phyloP scores from a whole-genome alignment of 2,888 invertebrate genomes.

The Callyntrura sp. region DNA sequence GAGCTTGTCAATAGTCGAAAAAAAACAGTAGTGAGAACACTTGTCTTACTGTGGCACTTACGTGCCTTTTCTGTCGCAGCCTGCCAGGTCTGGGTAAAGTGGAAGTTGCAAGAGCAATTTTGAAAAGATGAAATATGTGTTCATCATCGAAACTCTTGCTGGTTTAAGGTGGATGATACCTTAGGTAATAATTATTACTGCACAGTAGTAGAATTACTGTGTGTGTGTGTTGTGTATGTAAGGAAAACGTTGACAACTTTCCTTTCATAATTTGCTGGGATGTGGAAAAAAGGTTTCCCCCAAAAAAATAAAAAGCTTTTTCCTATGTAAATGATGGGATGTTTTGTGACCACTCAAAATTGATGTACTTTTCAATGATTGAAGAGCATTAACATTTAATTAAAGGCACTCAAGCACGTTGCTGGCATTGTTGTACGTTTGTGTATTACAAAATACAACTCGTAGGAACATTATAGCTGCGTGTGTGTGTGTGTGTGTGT shows the following conservation, averaged over 20 bases:
- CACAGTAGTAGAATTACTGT: background rate
- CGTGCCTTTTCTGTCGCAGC: background rate
- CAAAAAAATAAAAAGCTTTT: conserved; percentile 39
- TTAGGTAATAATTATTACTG: conserved; percentile 36
- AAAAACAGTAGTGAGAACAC: background rate
- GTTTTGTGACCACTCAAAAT: conserved; percentile 49
- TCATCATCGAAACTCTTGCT: conserved; percentile 12
- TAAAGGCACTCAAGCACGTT: conserved; percentile 50
- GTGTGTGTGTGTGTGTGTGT: no score
- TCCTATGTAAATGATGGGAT: background rate
- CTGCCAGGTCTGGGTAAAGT: background rate
- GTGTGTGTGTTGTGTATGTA: background rate
- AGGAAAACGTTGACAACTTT: conserved; percentile 44
- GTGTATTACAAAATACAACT: no score
- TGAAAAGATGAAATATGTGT: background rate
- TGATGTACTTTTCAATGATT: conserved; percentile 60
- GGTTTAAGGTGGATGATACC: conserved; percentile 39
- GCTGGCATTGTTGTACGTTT: no score
- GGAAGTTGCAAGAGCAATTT: conserved; percentile 18
- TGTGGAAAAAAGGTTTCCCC: conserved; percentile 32
- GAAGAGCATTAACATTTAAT: conserved; percentile 70
- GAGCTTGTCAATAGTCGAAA: conserved; percentile 64
- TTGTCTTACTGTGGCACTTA: background rate
- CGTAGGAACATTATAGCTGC: background rate
- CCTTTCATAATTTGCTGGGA: conserved; percentile 35